A percentile compares a stretch with the other conserved stretches of the same genome.
Conservation (phyloP, 2,888 invertebrate species). For the Rhamnusium bicolor region DNA sequence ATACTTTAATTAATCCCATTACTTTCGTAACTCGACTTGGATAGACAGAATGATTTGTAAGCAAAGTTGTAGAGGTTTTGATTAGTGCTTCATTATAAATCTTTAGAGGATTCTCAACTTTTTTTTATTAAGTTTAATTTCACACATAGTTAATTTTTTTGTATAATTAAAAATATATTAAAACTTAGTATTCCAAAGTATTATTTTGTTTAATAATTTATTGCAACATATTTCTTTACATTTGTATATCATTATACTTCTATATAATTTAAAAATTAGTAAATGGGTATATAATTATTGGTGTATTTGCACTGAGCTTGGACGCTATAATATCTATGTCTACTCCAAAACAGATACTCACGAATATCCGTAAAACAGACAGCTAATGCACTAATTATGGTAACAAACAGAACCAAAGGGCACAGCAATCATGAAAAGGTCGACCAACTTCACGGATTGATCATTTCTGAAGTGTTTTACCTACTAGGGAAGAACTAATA, state of each 20-base stretch:
- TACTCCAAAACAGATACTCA: slow-evolving; percentile 26
- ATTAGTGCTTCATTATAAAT: too few relatives aligned
- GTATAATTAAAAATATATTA: not conserved
- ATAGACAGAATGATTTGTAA: too few relatives aligned
- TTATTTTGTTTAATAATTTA: too few relatives aligned
- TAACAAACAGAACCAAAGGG: slow-evolving; percentile 33
- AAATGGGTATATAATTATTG: not conserved
- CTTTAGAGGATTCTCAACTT: too few relatives aligned
- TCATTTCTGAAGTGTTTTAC: not conserved
- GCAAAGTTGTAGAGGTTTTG: too few relatives aligned
- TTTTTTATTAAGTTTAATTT: too few relatives aligned
- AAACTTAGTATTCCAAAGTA: too few relatives aligned
- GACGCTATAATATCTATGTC: not conserved
- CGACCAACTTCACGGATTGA: slow-evolving; percentile 17
- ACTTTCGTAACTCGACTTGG: too few relatives aligned
- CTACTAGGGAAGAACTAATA: not conserved
- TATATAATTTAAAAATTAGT: not conserved
- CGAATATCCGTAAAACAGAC: slow-evolving; percentile 33
- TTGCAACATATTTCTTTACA: not conserved
- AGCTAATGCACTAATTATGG: slow-evolving; percentile 33
- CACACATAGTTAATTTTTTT: not conserved
- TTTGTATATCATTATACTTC: not conserved
- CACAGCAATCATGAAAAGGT: slow-evolving; percentile 28
- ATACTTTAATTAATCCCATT: too few relatives aligned
- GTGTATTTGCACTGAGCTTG: not conserved